phyloP scores from a whole-genome alignment of 2,797 vertebrate species.

The Coendou prehensilis region DNA sequence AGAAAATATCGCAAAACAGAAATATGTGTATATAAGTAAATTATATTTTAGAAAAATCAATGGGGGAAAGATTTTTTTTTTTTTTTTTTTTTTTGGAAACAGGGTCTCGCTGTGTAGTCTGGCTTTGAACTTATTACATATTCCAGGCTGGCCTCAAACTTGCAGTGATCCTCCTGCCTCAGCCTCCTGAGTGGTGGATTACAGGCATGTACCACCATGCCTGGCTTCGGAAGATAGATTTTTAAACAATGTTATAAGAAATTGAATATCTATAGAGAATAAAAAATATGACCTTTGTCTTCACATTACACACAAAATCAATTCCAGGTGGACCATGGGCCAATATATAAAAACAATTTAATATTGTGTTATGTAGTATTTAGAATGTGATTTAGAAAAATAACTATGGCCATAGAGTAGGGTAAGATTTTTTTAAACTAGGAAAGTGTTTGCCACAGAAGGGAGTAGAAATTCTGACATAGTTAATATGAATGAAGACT shows the following conservation, averaged over 20 bases:
- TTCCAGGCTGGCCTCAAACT: too few relatives aligned
- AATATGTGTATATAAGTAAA: not conserved
- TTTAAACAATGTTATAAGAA: not conserved
- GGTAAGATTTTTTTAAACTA: not conserved
- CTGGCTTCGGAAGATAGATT: not conserved
- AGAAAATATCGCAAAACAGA: not conserved
- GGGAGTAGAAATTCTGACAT: not conserved
- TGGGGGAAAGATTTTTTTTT: too few relatives aligned
- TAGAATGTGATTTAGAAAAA: not conserved
- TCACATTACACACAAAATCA: not conserved
- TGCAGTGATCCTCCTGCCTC: too few relatives aligned
- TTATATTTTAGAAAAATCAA: not conserved
- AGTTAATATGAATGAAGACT: not conserved
- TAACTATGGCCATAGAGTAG: not conserved
- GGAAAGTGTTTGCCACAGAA: not conserved
- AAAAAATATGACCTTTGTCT: not conserved
- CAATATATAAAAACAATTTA: constrained; percentile 10
- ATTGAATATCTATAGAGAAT: not conserved
- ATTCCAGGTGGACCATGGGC: not conserved
- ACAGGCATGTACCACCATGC: too few relatives aligned
- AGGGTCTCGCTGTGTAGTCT: too few relatives aligned
- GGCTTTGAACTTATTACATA: too few relatives aligned
- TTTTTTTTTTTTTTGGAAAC: too few relatives aligned
- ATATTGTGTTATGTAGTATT: not conserved
- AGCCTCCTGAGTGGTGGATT: too few relatives aligned